Evolutionary conservation across 2,888 invertebrate species (phyloP), one percentile per base, ranked within the genome.

Genomic region (Subacronicta megacephala): DNA sequence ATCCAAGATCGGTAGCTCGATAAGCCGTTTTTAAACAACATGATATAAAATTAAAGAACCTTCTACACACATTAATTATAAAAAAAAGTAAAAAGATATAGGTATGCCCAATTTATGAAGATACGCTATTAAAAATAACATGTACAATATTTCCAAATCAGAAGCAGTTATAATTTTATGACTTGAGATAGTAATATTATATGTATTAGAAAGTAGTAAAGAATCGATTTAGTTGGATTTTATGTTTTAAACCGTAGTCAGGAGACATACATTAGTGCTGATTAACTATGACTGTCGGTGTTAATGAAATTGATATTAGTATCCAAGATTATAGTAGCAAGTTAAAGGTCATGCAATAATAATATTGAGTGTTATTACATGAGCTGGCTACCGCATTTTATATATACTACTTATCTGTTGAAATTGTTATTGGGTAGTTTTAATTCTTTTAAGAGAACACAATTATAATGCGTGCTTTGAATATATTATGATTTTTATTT

Each of bases 111-210:
- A n/a, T n/a, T n/a, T n/a, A n/a, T n/a, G n/a, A n/a, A n/a, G n/a
- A n/a, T n/a, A n/a, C n/a, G n/a, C n/a, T n/a, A n/a, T n/a, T n/a
- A n/a, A n/a, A n/a, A n/a, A n/a, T n/a, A 18, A 18, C 4, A 18
- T 18, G 4, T 18, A 3, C 3, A 26, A 7, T 29, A n/a, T 31
- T 31, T n/a, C 37, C 18, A 18, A 38, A 51, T 37, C 38, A 13
- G 50, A 40, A 57, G 49, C 49, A 1, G 18, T 60, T 60, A 37
- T 45, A 53, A 13, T 54, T 68, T 69, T 51, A 67, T 40, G 46
- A 38, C n/a, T 7, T n/a, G n/a, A n/a, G 10, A 26, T 10, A 20
- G 20, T 20, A 20, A 20, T 23, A 23, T 23, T 23, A 6, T 7
- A 10, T 26, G 26, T 41, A 46, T 49, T 66, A 36, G 18, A 44